Conservation (phyloP, 1,140 invertebrate genomes). For the Drosophila bocki region DNA sequence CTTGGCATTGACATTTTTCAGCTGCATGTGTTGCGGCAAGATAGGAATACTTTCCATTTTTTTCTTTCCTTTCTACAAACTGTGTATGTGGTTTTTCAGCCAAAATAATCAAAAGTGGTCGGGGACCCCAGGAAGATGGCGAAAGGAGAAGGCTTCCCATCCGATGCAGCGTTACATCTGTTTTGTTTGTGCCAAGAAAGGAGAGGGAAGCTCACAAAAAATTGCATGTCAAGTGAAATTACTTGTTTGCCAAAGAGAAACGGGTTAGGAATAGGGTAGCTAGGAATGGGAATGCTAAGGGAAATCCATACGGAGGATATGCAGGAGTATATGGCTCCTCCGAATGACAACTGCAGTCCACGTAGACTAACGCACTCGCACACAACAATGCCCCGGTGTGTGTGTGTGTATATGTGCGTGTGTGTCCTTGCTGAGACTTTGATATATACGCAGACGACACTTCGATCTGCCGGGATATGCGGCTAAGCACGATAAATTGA, state of each 20-base stretch:
- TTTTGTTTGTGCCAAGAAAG: constrained; percentile 54
- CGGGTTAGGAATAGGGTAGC: constrained; percentile 21
- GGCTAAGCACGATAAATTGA: constrained; percentile 78
- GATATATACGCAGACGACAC: constrained; percentile 70
- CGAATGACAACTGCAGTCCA: constrained; percentile 40
- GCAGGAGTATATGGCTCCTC: constrained; percentile 8
- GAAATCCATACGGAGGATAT: constrained; percentile 23
- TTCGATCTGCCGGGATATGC: constrained; percentile 68
- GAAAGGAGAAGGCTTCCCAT: constrained; percentile 31
- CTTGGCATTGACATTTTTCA: constrained; percentile 62
- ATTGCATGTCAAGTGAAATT: constrained; percentile 82
- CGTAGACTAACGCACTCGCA: constrained; percentile 15
- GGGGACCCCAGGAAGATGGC: constrained; percentile 23
- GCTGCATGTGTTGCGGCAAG: constrained; percentile 47
- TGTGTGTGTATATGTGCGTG: background rate
- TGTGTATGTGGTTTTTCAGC: constrained; percentile 41
- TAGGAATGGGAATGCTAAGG: constrained; percentile 10
- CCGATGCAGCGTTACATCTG: constrained; percentile 62
- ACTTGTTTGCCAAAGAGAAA: constrained; percentile 73
- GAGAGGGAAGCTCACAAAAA: constrained; percentile 52
- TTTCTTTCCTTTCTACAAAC: constrained; percentile 1
- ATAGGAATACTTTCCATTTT: constrained; percentile 66
- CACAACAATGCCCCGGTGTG: constrained; percentile 13
- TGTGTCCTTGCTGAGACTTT: constrained; percentile 32
- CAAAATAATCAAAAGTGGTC: constrained; percentile 76